Evolutionary conservation across 2,888 invertebrate species (phyloP), one percentile per base, ranked within the genome.

Genomic region (Abrostola tripartita): DNA sequence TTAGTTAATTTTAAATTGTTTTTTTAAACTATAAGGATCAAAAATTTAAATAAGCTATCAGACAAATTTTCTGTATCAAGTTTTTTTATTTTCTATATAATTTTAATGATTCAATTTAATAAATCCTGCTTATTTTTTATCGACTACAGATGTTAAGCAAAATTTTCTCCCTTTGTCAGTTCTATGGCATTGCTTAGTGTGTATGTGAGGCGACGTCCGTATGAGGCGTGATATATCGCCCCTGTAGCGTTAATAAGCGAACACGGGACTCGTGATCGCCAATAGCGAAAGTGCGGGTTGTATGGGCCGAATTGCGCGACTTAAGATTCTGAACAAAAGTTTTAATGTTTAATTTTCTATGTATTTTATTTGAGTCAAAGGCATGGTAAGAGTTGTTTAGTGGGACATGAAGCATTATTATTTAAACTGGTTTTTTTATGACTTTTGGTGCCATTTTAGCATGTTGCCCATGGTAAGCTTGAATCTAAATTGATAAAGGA

Each of bases 191-290:
- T 84, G 79, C 80, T 56, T 62, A 53, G 75, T 65, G 54, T 68
- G 51, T 53, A 68, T 79, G 81, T 76, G 81, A 81, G 78, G 64
- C 81, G 84, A 82, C 83, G 86, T 84, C 84, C 90, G 90, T 91
- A 90, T 92, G 91, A 91, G 84, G 90, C 90, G 93, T 93, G 93
- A 94, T 93, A 92, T 93, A 93, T 93, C 91, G 92, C 89, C 91
- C 84, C 90, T 90, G 91, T 90, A 89, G 92, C 92, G 93, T 94
- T 94, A 93, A 93, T 93, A 94, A 93, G 93, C 88, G 92, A 89
- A 93, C 93, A 92, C 86, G 84, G 81, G 83, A 85, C 89, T 94
- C 94, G 94, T 93, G 93, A 93, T 90, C 91, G 93, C 93, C 92
- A 88, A 90, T 90, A 91, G 93, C 91, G 61, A 82, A 71, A 50